Evolutionary conservation across 2,113 vertebrate genomes (phyloP), one percentile per base, ranked within the genome.

Genomic region (Zosterops japonicus): DNA sequence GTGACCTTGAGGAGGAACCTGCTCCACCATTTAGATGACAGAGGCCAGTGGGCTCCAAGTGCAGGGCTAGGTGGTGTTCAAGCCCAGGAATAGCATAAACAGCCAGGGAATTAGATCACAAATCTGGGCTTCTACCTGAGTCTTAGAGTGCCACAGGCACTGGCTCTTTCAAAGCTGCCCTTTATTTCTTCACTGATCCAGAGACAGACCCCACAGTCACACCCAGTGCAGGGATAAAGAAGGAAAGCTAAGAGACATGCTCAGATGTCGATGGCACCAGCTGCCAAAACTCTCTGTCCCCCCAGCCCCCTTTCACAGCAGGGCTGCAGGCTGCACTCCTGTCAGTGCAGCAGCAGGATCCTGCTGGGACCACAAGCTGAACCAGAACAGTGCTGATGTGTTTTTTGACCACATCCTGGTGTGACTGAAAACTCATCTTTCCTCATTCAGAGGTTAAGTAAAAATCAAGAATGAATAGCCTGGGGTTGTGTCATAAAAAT

Each of bases 131-230:
- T 68, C 36, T 53, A 0, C n/a, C 27, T 70, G 41, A 70, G 20
- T 13, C 19, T 42, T 10, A 29, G 14, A 55, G 27, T 8, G 1
- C 33, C 55, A n/a, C 3, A 2, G 17, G 17, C 24, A 55, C 12
- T 0, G 0, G 9, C 11, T 55, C 9, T 70, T 52, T 61, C 41
- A 89, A 31, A 80, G 5, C 6, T 64, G 18, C 5, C 33, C 5
- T 55, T 89, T 60, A 16, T 61, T 76, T 39, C 16, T 71, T 71
- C 42, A 16, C 14, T 39, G 18, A 68, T 29, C 9, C 63, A 49
- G 9, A 16, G 17, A 14, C 7, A 59, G 33, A 49, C 6, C 57
- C 19, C n/a, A 42, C 8, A 35, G 31, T 23, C 31, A 44, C 3
- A 5, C 2, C 6, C 9, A 11, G 27, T 12, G 22, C 36, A 29